Base-by-base conservation (phyloP, 2,113 vertebrate genomes). In the Apteryx owenii region DNA sequence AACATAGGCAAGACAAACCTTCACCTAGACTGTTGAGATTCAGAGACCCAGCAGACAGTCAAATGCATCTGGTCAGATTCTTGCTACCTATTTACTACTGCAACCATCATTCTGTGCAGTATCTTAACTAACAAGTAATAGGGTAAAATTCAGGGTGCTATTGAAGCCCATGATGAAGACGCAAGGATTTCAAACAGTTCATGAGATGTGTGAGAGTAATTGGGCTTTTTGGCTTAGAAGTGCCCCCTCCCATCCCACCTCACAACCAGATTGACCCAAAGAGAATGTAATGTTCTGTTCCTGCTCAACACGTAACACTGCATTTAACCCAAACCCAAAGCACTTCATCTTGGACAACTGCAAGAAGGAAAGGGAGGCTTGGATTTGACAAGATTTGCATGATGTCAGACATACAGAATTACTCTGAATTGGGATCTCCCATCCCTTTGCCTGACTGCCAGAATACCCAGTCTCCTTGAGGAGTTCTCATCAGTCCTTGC, bases 381-480 rank as follows among this genome's bases (percentile, higher is more conserved):
- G 36, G 50, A 60, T 48, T 8, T 19, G 17, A 48, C 46, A 48
- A 48, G 46, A 48, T 19, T 48, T 48, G 18, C 46, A 48, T 18
- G 46, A 48, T 48, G 46, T 19, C 46, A 48, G 17, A 48, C 18
- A 6, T 13, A 50, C 58, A 38, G 36, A 81, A 50, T 15, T 53
- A 12, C 60, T 73, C 33, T 42, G 28, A 82, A 64, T 33, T 29
- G 51, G 25, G 51, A 38, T 62, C 17, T 42, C 21, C 44, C 36
- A 33, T 5, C 40, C 2, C 1, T 8, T 62, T 4, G 1, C 40
- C 23, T n/a, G 36, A 31, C 40, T 58, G 21, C 0, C 0, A 87
- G 62, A 8, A 56, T 26, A 28, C 0, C 0, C 23, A 73, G 4
- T 56, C 17, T 84, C 31, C 46, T 10, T 25, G 21, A 36, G n/a